Percentiles rank a stretch among this genome's conserved stretches.
These are phyloP conservation scores for Drosophila kanekoi DNA, from an alignment of 2,888 invertebrate species.

Conservation along the genomic window DNA sequence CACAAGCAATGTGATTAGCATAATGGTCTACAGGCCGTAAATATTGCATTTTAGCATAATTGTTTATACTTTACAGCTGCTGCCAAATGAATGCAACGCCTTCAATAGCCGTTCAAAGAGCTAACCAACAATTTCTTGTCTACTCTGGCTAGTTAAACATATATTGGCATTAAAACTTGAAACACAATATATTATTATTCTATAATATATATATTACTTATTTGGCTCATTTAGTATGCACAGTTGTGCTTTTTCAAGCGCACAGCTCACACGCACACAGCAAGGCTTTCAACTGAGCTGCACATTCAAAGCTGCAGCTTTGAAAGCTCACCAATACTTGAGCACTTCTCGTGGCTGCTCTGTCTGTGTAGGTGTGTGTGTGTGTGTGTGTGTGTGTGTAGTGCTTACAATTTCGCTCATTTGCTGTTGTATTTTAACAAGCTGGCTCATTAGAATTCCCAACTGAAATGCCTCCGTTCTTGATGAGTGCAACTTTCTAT, in stretches of 20 bases:
- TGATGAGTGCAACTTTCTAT: conserved; percentile 67
- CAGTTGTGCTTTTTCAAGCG: conserved; percentile 15
- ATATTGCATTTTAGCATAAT: conserved; percentile 78
- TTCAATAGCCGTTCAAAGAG: conserved; percentile 16
- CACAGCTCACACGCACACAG: conserved; percentile 1
- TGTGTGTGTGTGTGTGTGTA: too few species aligned
- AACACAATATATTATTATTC: background rate
- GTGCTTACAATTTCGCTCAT: conserved; percentile 1
- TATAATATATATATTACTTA: background rate
- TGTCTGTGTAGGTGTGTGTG: too few species aligned
- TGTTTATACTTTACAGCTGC: conserved; percentile 70
- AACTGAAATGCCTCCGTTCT: conserved; percentile 34
- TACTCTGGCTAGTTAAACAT: background rate
- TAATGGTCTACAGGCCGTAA: conserved; percentile 69
- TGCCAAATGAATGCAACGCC: conserved; percentile 48
- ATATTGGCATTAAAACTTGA: background rate
- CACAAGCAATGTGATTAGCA: conserved; percentile 64
- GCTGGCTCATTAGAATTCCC: conserved; percentile 46
- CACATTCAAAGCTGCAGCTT: background rate
- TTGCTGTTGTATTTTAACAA: conserved; percentile 17
- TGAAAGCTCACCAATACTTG: conserved; percentile 14
- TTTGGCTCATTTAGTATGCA: background rate
- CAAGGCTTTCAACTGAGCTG: background rate
- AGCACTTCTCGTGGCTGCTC: background rate
- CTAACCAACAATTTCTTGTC: conserved; percentile 12